Percentiles rank a stretch among this genome's conserved stretches.
phyloP scores from a whole-genome alignment of 2,888 invertebrate species.

The Parnassius mnemosyne region DNA sequence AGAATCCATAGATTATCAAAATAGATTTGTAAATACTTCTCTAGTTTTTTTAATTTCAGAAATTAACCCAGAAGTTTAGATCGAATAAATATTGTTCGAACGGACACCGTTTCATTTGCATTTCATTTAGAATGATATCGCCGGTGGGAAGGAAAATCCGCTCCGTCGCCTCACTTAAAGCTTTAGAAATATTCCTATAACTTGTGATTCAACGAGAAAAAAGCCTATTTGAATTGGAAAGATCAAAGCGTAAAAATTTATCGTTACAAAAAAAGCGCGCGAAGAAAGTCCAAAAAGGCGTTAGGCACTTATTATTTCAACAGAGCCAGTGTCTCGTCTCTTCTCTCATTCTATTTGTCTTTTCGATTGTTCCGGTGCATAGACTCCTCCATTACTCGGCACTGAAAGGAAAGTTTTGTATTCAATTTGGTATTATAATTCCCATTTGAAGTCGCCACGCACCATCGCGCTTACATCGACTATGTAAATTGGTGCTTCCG shows the following conservation, averaged over 20 bases:
- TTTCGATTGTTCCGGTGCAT: constrained; percentile 80
- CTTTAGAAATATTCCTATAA: constrained; percentile 79
- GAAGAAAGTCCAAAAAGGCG: constrained; percentile 74
- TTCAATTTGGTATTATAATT: constrained; percentile 82
- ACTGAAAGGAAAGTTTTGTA: constrained; percentile 82
- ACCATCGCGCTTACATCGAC: constrained; percentile 79
- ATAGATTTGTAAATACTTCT: constrained; percentile 32
- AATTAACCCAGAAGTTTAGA: constrained; percentile 63
- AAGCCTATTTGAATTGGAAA: constrained; percentile 79
- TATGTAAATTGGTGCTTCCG: constrained; percentile 79
- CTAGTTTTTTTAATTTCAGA: constrained; percentile 50
- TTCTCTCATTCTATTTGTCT: constrained; percentile 77
- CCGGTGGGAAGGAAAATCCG: constrained; percentile 76
- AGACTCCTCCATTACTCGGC: constrained; percentile 79
- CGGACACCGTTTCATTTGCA: constrained; percentile 77
- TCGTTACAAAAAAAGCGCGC: constrained; percentile 63
- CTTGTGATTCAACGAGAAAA: constrained; percentile 74
- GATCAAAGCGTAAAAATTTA: constrained; percentile 79
- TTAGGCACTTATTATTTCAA: constrained; percentile 78
- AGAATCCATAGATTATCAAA: constrained; percentile 16
- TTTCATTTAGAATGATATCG: constrained; percentile 78
- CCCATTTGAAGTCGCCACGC: constrained; percentile 80
- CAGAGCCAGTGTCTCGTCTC: constrained; percentile 72
- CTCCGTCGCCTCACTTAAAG: constrained; percentile 75
- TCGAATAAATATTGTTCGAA: constrained; percentile 71